A percentile compares a stretch with the other conserved stretches of the same genome.
Conservation (phyloP, 2,888 invertebrate genomes). For the Hartigia nigra region DNA sequence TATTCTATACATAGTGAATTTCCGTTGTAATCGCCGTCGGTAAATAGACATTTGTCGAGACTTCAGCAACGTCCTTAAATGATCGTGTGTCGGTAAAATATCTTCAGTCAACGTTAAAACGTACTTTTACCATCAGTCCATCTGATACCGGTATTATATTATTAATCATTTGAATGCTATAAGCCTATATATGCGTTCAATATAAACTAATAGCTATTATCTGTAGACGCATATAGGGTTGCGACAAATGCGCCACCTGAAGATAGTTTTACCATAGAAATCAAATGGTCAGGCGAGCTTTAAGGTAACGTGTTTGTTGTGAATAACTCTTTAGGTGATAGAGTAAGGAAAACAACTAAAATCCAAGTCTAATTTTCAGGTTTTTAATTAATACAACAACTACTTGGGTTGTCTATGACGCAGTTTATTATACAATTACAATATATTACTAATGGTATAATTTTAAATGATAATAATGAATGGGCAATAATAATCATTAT, state of each 20-base stretch:
- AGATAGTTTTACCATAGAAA: too few relatives aligned
- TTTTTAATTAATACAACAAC: neutral
- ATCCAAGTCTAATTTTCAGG: neutral
- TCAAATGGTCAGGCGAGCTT: too few relatives aligned
- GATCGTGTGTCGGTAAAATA: neutral
- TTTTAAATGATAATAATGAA: conserved; percentile 59
- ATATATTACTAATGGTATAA: conserved; percentile 61
- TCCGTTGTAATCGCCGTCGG: neutral
- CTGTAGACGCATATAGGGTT: too few relatives aligned
- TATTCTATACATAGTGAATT: neutral
- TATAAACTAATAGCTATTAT: too few relatives aligned
- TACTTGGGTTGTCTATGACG: conserved; percentile 46
- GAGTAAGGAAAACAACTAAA: too few relatives aligned
- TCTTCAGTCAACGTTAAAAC: neutral
- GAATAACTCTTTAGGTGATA: too few relatives aligned
- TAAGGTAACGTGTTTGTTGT: too few relatives aligned
- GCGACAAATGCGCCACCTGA: too few relatives aligned
- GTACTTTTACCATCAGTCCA: neutral
- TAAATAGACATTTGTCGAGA: neutral
- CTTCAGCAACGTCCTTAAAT: neutral
- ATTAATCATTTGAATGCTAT: too few relatives aligned
- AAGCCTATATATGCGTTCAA: too few relatives aligned
- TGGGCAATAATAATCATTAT: neutral
- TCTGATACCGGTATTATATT: too few relatives aligned
- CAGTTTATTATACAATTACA: conserved; percentile 66